phyloP scores from a whole-genome alignment of 2,797 vertebrate genomes.

The Yasuhikotakia modesta region DNA sequence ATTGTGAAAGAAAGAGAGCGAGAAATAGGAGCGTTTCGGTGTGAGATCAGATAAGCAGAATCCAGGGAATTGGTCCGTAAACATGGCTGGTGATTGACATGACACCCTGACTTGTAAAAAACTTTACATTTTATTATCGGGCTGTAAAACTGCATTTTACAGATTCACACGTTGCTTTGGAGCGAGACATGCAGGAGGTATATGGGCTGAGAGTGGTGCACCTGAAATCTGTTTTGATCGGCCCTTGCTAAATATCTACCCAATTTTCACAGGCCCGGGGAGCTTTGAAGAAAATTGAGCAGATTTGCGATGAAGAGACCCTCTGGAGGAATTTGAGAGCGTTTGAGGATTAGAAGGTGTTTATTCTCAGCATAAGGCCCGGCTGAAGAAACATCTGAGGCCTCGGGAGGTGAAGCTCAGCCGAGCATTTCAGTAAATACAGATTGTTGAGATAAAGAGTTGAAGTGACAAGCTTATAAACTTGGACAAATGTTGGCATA shows the following conservation, averaged over 20 bases:
- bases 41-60: slow-evolving; percentile 49
- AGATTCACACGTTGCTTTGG: slow-evolving; percentile 28
- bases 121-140: slow-evolving; percentile 49
- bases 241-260: slow-evolving; percentile 55
- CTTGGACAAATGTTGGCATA: slow-evolving; percentile 1
- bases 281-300: slow-evolving; percentile 71
- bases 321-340: slow-evolving; percentile 62
- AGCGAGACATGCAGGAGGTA: neutral
- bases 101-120: slow-evolving; percentile 38
- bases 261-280: slow-evolving; percentile 47
- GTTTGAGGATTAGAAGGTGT: slow-evolving; percentile 75
- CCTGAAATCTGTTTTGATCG: slow-evolving; percentile 48
- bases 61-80: slow-evolving; percentile 46
- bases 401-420: slow-evolving; percentile 56
- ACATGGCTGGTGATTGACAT: slow-evolving; percentile 46
- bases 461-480: slow-evolving; percentile 35
- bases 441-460: slow-evolving; percentile 55
- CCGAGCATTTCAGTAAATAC: slow-evolving; percentile 56
- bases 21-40: neutral
- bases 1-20: neutral
- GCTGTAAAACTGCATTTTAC: slow-evolving; percentile 43
- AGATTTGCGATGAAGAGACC: slow-evolving; percentile 62
- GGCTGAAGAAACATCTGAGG: slow-evolving; percentile 56
- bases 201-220: slow-evolving; percentile 34
- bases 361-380: slow-evolving; percentile 62